Evolutionary conservation across 2,888 invertebrate genomes (phyloP).

Genomic region (Callyntrura guangdongensis): DNA sequence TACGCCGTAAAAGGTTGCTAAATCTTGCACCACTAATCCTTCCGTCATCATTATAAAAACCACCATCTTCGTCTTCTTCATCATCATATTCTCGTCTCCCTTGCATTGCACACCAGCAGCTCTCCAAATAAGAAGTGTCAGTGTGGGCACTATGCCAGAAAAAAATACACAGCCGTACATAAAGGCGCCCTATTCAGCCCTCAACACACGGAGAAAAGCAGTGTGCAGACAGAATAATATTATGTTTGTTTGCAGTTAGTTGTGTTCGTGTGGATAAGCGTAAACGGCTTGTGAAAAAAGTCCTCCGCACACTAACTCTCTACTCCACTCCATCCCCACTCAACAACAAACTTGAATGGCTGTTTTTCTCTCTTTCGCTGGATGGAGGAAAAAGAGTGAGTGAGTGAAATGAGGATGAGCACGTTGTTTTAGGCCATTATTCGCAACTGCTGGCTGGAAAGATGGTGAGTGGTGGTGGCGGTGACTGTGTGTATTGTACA

Average conservation of each 20-base stretch:
- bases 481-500: background rate
- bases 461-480: conserved; percentile 1
- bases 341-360: conserved; percentile 6
- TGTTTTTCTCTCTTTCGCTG: background rate
- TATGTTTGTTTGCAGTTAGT: conserved; percentile 53
- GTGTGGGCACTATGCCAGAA: conserved; percentile 52
- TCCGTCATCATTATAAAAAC: conserved; percentile 36
- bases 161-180: background rate
- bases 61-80: background rate
- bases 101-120: background rate
- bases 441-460: conserved; percentile 51
- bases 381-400: conserved; percentile 32
- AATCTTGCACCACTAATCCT: conserved; percentile 22
- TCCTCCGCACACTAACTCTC: background rate
- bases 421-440: conserved; percentile 63
- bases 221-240: conserved; percentile 21
- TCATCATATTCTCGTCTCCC: background rate
- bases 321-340: conserved; percentile 1
- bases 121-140: background rate
- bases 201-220: background rate
- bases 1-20: background rate
- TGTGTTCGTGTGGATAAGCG: conserved; percentile 62
- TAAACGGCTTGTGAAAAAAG: conserved; percentile 63
- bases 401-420: conserved; percentile 65
- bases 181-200: background rate